Conservation (phyloP, 1,140 invertebrate species). For the Bombus confusus region DNA sequence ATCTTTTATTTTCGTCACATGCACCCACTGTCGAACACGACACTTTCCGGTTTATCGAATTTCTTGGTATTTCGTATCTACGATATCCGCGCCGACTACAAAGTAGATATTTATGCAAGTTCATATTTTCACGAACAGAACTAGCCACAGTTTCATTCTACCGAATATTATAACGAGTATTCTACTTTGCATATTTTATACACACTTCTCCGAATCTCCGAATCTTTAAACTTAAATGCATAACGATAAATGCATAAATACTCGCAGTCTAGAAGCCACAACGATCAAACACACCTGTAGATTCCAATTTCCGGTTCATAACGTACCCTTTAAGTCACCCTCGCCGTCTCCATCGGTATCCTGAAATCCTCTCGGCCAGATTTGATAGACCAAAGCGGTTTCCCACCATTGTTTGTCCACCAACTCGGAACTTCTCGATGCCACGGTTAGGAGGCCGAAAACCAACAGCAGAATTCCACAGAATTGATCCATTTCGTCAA, state of each 20-base stretch:
- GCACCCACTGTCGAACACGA: neutral
- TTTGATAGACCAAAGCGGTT: slow-evolving; percentile 87
- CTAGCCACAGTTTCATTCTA: neutral
- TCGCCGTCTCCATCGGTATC: slow-evolving; percentile 89
- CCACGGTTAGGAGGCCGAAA: slow-evolving; percentile 12
- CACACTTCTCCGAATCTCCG: no score
- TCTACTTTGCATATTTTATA: no score
- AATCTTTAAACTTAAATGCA: no score
- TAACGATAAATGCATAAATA: no score
- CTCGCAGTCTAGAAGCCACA: no score
- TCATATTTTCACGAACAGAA: no score
- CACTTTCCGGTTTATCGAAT: neutral
- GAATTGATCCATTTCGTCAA: neutral
- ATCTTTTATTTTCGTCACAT: neutral
- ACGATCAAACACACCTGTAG: neutral
- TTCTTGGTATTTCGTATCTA: neutral
- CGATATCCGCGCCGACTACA: no score
- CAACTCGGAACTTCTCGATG: neutral
- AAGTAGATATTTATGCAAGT: no score
- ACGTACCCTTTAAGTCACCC: slow-evolving; percentile 87
- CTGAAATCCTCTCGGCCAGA: slow-evolving; percentile 88
- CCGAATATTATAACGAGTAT: no score
- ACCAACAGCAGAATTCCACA: slow-evolving; percentile 5
- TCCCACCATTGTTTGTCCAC: slow-evolving; percentile 87
- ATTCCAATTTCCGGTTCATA: neutral